Percentiles rank a stretch among this genome's conserved stretches.
phyloP scores from a whole-genome alignment of 2,797 vertebrate species.

The Phoxinus dragarum region DNA sequence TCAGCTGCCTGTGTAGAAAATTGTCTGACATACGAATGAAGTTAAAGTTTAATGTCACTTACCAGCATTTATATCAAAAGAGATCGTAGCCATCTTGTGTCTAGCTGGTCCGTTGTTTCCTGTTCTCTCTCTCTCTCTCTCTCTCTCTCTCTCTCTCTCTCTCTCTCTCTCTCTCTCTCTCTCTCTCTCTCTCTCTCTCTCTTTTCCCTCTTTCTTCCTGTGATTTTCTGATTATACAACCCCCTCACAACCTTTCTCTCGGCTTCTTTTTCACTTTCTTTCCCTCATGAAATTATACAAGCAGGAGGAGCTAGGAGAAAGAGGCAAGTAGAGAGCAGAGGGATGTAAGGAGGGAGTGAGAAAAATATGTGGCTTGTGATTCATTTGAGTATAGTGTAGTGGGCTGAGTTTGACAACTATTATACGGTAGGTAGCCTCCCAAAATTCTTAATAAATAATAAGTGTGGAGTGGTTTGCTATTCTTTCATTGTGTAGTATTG shows the following conservation, averaged over 20 bases:
- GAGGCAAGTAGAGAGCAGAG: background rate
- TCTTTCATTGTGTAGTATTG: background rate
- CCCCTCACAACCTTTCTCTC: slow-evolving; percentile 11
- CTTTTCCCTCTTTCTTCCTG: slow-evolving; percentile 34
- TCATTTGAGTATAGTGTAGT: background rate
- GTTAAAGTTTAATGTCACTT: slow-evolving; percentile 61
- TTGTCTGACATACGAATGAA: slow-evolving; percentile 4
- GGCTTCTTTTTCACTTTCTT: background rate
- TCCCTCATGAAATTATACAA: background rate
- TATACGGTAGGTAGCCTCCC: background rate
- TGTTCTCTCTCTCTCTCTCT: slow-evolving; percentile 41
- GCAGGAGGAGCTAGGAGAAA: background rate
- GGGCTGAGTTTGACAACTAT: background rate
- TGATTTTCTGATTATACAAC: background rate
- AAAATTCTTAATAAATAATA: background rate
- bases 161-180: slow-evolving; percentile 46
- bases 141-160: slow-evolving; percentile 66
- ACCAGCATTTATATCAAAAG: slow-evolving; percentile 78
- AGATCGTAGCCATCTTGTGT: slow-evolving; percentile 83
- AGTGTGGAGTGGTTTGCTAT: background rate
- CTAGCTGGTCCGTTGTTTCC: slow-evolving; percentile 73
- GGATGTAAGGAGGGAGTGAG: background rate
- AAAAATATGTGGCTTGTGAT: background rate
- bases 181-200: background rate
- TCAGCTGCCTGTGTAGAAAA: slow-evolving; percentile 8